Base-by-base conservation (phyloP, 2,888 invertebrate genomes). In the Malthinus seriepunctatus region DNA sequence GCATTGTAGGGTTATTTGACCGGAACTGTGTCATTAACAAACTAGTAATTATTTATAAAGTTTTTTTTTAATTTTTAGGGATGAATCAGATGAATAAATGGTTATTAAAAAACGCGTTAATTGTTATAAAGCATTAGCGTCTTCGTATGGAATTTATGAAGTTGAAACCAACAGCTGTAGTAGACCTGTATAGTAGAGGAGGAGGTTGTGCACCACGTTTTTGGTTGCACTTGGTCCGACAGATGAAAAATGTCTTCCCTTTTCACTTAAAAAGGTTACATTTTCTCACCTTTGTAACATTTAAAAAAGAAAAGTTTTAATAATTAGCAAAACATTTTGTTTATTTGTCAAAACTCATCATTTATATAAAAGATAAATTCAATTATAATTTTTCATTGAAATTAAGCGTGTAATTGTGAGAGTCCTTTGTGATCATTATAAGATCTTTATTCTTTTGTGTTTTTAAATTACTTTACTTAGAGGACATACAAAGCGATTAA, bases 51-150 rank as follows among this genome's bases (percentile, higher is more conserved):
- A 56, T 51, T 32, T 42, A 42, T 42, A 42, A 14, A 42, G 23
- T 42, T n/a, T 42, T 42, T 12, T 11, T 14, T 42, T 14, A 42
- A 42, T 42, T 23, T n/a, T 6, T 1, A n/a, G 39, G 15, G 10
- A 42, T n/a, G 15, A 23, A 23, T 9, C 14, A 42, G 10, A 42
- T 15, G 8, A 23, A 15, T 15, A 6, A 42, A 42, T 42, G 23
- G 14, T 9, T 42, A 15, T 39, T 39, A 55, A 35, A 48, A 39
- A 46, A 54, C 49, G 47, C 55, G 52, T 65, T 63, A 63, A 65
- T 62, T 56, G 52, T 60, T 65, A 66, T 66, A 63, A 67, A 66
- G 64, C 66, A 68, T 68, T 68, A 68, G 63, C 65, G 64, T 62
- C 64, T 65, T 63, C 64, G 60, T 61, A 65, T 62, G 66, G 65